These are phyloP conservation scores for Eumaeus atala DNA, from an alignment of 1,140 invertebrate genomes.

Conservation along the genomic window DNA sequence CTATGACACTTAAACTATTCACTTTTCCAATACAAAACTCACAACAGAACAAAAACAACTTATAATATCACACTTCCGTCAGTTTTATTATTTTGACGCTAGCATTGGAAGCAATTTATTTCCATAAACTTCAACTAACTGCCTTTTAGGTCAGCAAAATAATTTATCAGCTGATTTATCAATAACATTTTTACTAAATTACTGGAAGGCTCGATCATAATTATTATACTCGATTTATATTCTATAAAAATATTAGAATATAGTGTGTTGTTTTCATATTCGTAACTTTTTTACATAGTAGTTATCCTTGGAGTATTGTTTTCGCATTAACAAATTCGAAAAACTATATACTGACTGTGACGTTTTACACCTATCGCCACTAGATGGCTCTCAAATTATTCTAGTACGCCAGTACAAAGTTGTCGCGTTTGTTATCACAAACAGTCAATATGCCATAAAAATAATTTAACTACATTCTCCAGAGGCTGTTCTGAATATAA, in stretches of 20 bases:
- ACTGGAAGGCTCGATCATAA: constrained; percentile 72
- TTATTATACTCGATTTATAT: constrained; percentile 61
- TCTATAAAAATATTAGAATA: constrained; percentile 75
- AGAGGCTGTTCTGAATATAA: constrained; percentile 3
- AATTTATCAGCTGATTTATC: constrained; percentile 53
- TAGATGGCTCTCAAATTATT: constrained; percentile 3
- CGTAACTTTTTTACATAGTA: constrained; percentile 54
- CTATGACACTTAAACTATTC: constrained; percentile 55
- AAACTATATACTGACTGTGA: constrained; percentile 28
- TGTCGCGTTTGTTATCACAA: constrained; percentile 13
- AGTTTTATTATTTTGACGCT: constrained; percentile 49
- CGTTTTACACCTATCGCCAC: constrained; percentile 14
- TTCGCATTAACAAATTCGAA: constrained; percentile 46
- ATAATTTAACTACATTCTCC: constrained; percentile 14
- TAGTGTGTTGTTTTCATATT: constrained; percentile 58
- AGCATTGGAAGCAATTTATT: constrained; percentile 59
- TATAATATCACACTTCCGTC: constrained; percentile 69
- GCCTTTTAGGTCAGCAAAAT: constrained; percentile 63
- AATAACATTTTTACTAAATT: constrained; percentile 64
- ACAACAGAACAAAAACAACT: constrained; percentile 69
- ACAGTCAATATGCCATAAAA: constrained; percentile 12
- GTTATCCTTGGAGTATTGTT: constrained; percentile 60
- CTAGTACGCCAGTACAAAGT: constrained; percentile 27
- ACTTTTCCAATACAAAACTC: constrained; percentile 60
- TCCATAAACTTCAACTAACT: constrained; percentile 38